Evolutionary conservation across 2,113 vertebrate species (phyloP).

Genomic region (Zeus faber): DNA sequence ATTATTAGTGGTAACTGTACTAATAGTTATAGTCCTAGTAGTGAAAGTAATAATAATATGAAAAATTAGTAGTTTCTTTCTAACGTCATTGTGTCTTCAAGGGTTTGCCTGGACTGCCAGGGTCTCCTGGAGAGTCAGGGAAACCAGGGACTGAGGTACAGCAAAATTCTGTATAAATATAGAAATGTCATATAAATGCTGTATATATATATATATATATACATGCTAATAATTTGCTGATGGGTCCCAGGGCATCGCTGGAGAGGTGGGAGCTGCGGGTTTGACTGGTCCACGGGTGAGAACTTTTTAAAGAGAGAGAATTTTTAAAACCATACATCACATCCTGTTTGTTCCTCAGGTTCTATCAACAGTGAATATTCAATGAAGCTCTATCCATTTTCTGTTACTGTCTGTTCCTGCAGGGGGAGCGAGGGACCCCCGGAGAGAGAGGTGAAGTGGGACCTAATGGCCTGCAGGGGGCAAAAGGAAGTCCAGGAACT

Average conservation of each 20-base stretch:
- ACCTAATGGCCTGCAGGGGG: slow-evolving; percentile 82
- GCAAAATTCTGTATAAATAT: not conserved
- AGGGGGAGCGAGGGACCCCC: slow-evolving; percentile 96
- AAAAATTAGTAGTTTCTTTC: not conserved
- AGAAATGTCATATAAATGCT: not conserved
- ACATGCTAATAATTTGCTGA: not conserved
- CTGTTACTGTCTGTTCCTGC: not conserved
- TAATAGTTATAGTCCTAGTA: too few relatives aligned
- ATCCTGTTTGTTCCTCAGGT: not conserved
- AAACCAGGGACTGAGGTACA: slow-evolving; percentile 91
- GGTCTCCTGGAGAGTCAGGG: slow-evolving; percentile 92
- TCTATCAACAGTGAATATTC: not conserved
- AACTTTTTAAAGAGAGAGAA: slow-evolving; percentile 9
- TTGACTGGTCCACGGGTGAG: slow-evolving; percentile 86
- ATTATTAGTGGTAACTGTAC: too few relatives aligned
- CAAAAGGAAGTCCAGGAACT: slow-evolving; percentile 90
- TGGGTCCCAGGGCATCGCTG: slow-evolving; percentile 84
- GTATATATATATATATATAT: not conserved
- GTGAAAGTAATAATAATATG: not conserved
- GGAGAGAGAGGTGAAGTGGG: slow-evolving; percentile 93
- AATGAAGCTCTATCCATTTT: not conserved
- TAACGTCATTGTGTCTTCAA: slow-evolving; percentile 57
- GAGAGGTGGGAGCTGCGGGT: slow-evolving; percentile 86
- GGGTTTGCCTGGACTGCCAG: slow-evolving; percentile 91
- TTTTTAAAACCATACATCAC: not conserved